These are phyloP conservation scores for Cynoglossus semilaevis DNA, from an alignment of 2,113 vertebrate species.

Conservation along the genomic window DNA sequence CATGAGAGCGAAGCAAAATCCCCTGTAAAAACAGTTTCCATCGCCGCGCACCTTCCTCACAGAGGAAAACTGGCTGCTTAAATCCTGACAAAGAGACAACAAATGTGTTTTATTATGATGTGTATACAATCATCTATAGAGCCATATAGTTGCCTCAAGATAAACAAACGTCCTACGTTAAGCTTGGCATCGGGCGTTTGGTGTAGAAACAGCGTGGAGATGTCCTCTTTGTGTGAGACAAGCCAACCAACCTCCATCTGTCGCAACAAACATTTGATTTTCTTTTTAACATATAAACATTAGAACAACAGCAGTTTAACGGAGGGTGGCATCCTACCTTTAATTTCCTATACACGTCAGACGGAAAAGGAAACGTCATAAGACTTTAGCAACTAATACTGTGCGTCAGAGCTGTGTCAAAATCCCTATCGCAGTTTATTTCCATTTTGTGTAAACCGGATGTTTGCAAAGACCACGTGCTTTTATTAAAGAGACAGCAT, in stretches of 20 bases:
- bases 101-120: neutral
- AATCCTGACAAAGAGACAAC: conserved; percentile 68
- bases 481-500: conserved; percentile 60
- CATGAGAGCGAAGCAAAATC: conserved; percentile 78
- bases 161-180: conserved; percentile 52
- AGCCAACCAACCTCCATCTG: conserved; percentile 67
- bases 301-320: rapidly evolving
- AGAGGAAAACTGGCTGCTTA: conserved; percentile 73
- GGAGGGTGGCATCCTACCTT: neutral
- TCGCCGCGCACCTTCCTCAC: conserved; percentile 82
- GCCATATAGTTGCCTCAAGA: neutral
- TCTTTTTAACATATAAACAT: neutral
- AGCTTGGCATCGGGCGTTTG: conserved; percentile 69
- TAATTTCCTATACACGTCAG: conserved; percentile 7
- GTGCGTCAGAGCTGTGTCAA: conserved; percentile 28
- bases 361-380: neutral
- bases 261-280: conserved; percentile 4
- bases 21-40: conserved; percentile 88
- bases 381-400: neutral
- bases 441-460: conserved; percentile 55
- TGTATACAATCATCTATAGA: neutral
- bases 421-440: conserved; percentile 21
- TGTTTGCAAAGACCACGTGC: conserved; percentile 63
- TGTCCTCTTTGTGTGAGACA: conserved; percentile 76
- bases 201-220: conserved; percentile 71